These are phyloP conservation scores for Percopsis transmontana DNA, from an alignment of 2,113 vertebrate species.

Conservation along the genomic window DNA sequence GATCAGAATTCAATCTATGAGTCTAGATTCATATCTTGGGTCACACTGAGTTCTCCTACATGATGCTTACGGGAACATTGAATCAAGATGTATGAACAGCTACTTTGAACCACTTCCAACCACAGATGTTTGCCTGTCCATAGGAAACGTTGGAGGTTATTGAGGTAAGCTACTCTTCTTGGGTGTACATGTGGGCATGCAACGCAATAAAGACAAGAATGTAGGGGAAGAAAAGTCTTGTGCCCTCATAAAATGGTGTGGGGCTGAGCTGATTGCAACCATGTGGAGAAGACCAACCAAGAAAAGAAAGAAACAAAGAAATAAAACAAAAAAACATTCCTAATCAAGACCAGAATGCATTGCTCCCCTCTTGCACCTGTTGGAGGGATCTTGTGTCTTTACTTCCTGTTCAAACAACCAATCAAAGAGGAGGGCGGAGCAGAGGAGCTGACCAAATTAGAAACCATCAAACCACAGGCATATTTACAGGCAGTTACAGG, in stretches of 20 bases:
- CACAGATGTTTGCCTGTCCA: too few species aligned
- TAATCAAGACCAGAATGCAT: constrained; percentile 26
- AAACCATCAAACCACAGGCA: not conserved
- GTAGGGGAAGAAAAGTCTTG: not conserved
- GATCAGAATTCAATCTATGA: too few species aligned
- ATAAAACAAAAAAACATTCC: not conserved
- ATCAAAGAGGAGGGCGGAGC: constrained; percentile 15
- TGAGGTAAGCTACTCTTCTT: not conserved
- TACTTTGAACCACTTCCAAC: too few species aligned
- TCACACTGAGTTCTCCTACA: too few species aligned
- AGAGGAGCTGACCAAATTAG: constrained; percentile 14
- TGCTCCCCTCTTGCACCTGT: constrained; percentile 54
- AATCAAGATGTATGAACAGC: too few species aligned
- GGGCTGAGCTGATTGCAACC: not conserved
- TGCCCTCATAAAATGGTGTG: not conserved
- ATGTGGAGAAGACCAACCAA: not conserved
- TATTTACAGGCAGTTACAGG: too few species aligned
- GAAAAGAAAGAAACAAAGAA: too few species aligned
- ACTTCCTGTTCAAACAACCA: constrained; percentile 34
- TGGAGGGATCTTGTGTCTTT: constrained; percentile 41
- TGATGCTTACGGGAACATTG: too few species aligned
- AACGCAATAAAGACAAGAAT: not conserved
- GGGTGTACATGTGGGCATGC: not conserved
- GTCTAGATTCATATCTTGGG: too few species aligned
- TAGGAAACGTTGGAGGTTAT: too few species aligned